A percentile compares a stretch with the other conserved stretches of the same genome.
phyloP scores from a whole-genome alignment of 2,888 invertebrate genomes.

The Habrosyne pyritoides region DNA sequence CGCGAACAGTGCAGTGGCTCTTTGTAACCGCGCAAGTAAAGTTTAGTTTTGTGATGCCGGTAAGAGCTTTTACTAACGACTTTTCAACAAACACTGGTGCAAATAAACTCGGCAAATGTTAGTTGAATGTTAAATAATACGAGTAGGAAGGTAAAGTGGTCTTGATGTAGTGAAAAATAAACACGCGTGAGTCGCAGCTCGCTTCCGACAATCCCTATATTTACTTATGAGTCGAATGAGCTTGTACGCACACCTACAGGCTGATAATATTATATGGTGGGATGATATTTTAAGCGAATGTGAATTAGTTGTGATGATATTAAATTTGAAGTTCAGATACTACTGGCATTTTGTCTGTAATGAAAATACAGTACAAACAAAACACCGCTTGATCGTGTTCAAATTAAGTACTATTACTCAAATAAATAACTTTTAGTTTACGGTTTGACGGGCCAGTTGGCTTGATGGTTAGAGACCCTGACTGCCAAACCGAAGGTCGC shows the following conservation, averaged over 20 bases:
- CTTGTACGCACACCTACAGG: neutral
- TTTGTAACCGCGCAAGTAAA: constrained; percentile 19
- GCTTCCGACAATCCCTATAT: neutral
- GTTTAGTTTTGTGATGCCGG: constrained; percentile 21
- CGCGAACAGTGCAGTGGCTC: constrained; percentile 20
- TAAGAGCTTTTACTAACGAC: constrained; percentile 22
- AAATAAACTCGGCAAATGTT: constrained; percentile 20
- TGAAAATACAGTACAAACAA: too few species aligned
- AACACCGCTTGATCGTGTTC: too few species aligned
- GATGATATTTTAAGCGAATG: neutral
- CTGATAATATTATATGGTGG: neutral
- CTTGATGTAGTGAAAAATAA: neutral
- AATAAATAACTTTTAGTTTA: too few species aligned
- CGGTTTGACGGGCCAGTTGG: too few species aligned
- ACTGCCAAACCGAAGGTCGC: too few species aligned
- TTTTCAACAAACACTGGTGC: constrained; percentile 18
- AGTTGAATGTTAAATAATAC: constrained; percentile 18
- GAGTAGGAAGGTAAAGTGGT: neutral
- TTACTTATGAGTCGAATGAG: neutral
- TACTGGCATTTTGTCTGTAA: too few species aligned
- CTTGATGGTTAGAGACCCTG: too few species aligned
- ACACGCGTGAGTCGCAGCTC: neutral
- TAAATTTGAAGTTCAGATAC: too few species aligned
- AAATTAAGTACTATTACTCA: too few species aligned
- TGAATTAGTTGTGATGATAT: too few species aligned